Percentiles rank a stretch among this genome's conserved stretches.
These are phyloP conservation scores for Rhinophrynus dorsalis DNA, from an alignment of 2,797 vertebrate genomes.

Conservation along the genomic window DNA sequence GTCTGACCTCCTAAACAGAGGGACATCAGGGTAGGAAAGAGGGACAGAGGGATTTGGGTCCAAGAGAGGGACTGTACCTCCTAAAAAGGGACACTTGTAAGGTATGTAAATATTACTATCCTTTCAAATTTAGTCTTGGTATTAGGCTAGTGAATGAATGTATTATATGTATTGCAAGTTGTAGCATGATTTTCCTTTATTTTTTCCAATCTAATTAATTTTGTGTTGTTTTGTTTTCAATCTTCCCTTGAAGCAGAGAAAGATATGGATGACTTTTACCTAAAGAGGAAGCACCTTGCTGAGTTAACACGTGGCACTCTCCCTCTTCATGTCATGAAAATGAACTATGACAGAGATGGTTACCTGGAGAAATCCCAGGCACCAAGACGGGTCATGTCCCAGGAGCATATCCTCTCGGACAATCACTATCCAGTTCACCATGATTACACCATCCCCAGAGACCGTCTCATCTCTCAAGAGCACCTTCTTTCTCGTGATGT, in stretches of 20 bases:
- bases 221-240: conserved; percentile 1
- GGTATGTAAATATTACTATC: no score
- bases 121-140: no score
- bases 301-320: conserved; percentile 77
- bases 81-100: no score
- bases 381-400: conserved; percentile 85
- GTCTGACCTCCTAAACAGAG: no score
- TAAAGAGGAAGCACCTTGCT: conserved; percentile 58
- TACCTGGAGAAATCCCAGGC: conserved; percentile 70
- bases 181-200: no score
- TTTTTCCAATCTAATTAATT: background rate
- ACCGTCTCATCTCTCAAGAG: conserved; percentile 64
- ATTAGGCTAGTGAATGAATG: no score
- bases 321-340: conserved; percentile 73
- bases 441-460: conserved; percentile 61
- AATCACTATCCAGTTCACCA: conserved; percentile 48
- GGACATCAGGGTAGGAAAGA: no score
- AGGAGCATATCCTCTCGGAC: conserved; percentile 75
- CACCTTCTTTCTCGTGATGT: conserved; percentile 61
- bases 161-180: no score
- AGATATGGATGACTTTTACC: conserved; percentile 86
- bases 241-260: conserved; percentile 73
- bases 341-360: conserved; percentile 58
- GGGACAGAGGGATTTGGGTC: no score
- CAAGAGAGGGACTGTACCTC: no score